phyloP scores from a whole-genome alignment of 2,113 vertebrate genomes.

The Microtus richardsoni region DNA sequence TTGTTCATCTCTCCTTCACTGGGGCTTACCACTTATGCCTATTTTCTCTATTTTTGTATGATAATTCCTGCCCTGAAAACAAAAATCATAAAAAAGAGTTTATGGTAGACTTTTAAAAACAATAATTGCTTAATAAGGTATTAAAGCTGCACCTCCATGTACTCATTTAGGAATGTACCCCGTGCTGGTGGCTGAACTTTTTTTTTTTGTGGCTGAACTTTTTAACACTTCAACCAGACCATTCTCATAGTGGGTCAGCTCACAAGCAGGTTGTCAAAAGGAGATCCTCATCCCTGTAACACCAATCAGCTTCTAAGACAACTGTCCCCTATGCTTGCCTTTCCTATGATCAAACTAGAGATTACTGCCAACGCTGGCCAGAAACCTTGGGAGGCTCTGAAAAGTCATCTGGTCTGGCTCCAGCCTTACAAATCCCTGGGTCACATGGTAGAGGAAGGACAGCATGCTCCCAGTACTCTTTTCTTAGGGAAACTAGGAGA shows the following conservation, averaged over 20 bases:
- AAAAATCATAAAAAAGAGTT: background rate
- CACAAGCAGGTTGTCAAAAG: background rate
- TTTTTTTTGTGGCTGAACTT: background rate
- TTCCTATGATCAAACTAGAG: background rate
- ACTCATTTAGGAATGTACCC: background rate
- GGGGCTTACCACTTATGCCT: background rate
- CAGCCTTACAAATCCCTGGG: constrained; percentile 8
- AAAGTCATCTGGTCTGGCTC: background rate
- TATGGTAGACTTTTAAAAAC: background rate
- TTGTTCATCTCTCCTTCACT: background rate
- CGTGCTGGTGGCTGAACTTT: background rate
- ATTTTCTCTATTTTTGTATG: background rate
- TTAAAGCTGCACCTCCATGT: background rate
- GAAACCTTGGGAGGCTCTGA: background rate
- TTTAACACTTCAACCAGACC: background rate
- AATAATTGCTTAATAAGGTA: background rate
- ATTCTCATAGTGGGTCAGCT: background rate
- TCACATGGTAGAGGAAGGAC: background rate
- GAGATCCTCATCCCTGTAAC: background rate
- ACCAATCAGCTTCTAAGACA: background rate
- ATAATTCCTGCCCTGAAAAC: background rate
- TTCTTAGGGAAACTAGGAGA: background rate
- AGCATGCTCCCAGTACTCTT: background rate
- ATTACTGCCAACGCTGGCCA: background rate
- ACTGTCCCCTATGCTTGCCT: background rate